A percentile compares a stretch with the other conserved stretches of the same genome.
Conservation (phyloP, 2,888 invertebrate species). For the Branchinecta sandiegonensis region DNA sequence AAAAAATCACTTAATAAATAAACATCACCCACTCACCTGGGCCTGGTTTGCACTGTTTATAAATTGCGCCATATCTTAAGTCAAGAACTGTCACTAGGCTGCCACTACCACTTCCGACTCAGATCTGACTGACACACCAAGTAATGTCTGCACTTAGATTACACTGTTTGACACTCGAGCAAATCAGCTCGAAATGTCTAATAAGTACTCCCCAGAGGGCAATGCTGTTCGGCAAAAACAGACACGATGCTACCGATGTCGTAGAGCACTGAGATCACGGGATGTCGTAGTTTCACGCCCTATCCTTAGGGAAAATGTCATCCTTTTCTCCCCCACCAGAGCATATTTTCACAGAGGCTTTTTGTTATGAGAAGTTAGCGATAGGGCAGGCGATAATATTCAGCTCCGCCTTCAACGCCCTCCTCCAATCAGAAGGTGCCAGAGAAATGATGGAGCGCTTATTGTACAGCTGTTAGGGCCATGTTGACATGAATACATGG, state of each 20-base stretch:
- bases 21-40: neutral
- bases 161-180: too few species aligned
- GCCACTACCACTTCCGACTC: slow-evolving; percentile 2
- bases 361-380: slow-evolving; percentile 26
- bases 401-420: slow-evolving; percentile 28
- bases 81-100: neutral
- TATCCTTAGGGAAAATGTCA: neutral
- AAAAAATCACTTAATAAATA: too few species aligned
- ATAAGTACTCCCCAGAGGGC: slow-evolving; percentile 5
- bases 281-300: slow-evolving; percentile 1
- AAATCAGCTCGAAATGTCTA: too few species aligned
- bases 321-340: slow-evolving; percentile 15
- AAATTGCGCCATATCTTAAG: slow-evolving; percentile 10
- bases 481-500: slow-evolving; percentile 21
- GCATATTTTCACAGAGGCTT: slow-evolving; percentile 17
- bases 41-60: neutral
- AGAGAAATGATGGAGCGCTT: slow-evolving; percentile 28
- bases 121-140: neutral
- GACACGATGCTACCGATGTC: slow-evolving; percentile 11
- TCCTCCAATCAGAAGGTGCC: slow-evolving; percentile 28
- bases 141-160: too few species aligned
- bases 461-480: slow-evolving; percentile 28
- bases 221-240: neutral
- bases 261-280: neutral
- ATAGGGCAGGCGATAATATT: slow-evolving; percentile 29